Base-by-base conservation (phyloP, 2,797 vertebrate species). In the Hylomyscus alleni region DNA sequence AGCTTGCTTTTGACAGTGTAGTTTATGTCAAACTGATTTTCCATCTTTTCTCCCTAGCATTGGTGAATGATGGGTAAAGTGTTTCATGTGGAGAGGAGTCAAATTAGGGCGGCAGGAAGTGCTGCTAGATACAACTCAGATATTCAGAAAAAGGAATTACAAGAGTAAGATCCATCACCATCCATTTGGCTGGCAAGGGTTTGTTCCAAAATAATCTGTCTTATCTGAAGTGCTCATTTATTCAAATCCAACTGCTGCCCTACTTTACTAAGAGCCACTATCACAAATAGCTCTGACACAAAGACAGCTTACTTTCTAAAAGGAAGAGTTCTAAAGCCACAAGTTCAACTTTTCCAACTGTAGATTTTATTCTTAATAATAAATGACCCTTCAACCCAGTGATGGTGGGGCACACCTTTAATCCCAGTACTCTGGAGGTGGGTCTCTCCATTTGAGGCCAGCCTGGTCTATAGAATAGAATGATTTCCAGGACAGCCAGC, bases 21-120 rank as follows among this genome's bases (percentile, higher is more conserved):
- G 31, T 93, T 94, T 93, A 62, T 82, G 54, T 90, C 95, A 91
- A 96, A 95, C 56, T 69, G 86, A 94, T 77, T 86, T 96, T 52
- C 60, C 56, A 87, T 87, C 52, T 95, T 56, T 56, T 58, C 29
- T 78, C 24, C 20, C 69, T 92, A 93, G 78, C 62, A 77, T 47
- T 72, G 13, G 34, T 93, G 29, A 90, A 24, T 65, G 47, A 50
- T 85, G 17, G 44, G 58, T 40, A 91, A 92, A 81, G 85, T 87
- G 69, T 82, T 88, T 50, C 22, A 85, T 40, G 34, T 62, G 50
- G 54, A 94, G 73, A 94, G 60, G 29, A 94, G 72, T 37, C 14
- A 93, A 92, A 83, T 19, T 77, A 4, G 6, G 37, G 50, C 17
- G 26, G 20, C 20, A 26, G 12, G 47, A 91, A 60, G 26, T 54